Percentiles rank a stretch among this genome's conserved stretches.
Evolutionary conservation across 2,888 invertebrate species (phyloP).

Genomic region (Cerceris ruficornis): DNA sequence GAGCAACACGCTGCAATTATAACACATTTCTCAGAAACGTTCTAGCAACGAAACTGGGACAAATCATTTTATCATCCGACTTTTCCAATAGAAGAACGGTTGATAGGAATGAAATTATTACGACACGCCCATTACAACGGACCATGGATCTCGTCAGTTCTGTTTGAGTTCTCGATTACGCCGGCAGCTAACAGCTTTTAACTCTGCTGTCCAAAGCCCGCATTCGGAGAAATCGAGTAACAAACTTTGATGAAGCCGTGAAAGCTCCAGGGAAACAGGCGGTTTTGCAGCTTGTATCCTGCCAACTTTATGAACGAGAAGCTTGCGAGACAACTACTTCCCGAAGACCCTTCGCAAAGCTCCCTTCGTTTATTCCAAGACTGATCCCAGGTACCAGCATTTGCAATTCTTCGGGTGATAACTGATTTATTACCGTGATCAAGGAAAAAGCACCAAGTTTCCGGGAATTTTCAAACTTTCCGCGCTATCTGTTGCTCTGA

Average conservation of each 20-base stretch:
- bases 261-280: constrained; percentile 44
- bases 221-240: constrained; percentile 59
- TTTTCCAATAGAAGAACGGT: not conserved
- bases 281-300: constrained; percentile 38
- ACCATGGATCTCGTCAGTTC: constrained; percentile 26
- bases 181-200: constrained; percentile 51
- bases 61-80: constrained; percentile 8
- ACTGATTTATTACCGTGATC: constrained; percentile 21
- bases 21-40: not conserved
- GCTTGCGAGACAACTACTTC: not conserved
- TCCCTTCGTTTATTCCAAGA: not conserved
- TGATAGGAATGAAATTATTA: constrained; percentile 33
- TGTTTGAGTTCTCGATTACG: constrained; percentile 50
- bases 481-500: not conserved
- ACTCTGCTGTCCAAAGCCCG: constrained; percentile 43
- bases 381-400: not conserved
- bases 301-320: constrained; percentile 29
- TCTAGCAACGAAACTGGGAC: not conserved
- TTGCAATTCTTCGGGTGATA: constrained; percentile 19
- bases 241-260: constrained; percentile 57
- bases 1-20: not conserved
- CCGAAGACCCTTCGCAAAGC: not conserved
- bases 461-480: not conserved
- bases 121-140: constrained; percentile 41
- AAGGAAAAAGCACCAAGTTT: not conserved